Conservation (phyloP, 2,888 invertebrate species). For the Leptogaster cylindrica region DNA sequence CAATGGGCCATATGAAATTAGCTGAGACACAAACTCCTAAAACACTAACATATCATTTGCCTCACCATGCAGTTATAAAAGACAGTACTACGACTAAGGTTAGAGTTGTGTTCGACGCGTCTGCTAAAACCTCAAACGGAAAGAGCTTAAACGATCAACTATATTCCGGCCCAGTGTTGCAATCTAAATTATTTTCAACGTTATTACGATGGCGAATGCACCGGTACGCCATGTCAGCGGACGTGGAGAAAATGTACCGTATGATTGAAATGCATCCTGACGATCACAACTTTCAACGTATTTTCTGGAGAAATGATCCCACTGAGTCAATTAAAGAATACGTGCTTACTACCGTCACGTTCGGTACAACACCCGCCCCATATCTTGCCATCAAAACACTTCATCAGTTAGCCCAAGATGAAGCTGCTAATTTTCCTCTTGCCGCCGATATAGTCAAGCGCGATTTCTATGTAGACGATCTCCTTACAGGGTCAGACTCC, state of each 20-base stretch:
- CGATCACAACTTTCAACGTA: not conserved
- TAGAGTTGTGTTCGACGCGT: not conserved
- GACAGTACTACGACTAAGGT: not conserved
- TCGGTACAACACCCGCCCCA: not conserved
- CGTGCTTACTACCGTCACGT: not conserved
- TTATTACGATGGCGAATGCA: not conserved
- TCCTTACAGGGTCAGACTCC: not conserved
- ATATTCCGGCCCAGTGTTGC: not conserved
- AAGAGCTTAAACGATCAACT: not conserved
- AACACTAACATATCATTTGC: not conserved
- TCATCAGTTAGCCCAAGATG: not conserved
- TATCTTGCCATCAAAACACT: not conserved
- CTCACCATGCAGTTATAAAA: constrained; percentile 1
- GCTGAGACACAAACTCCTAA: too few species aligned
- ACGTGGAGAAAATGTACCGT: not conserved
- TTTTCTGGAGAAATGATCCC: too few species aligned
- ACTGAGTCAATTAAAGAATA: too few species aligned
- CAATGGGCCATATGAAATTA: not conserved
- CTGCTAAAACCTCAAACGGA: not conserved
- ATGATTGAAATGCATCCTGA: not conserved
- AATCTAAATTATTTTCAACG: not conserved
- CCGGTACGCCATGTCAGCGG: not conserved
- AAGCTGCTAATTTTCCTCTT: not conserved
- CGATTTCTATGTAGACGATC: not conserved
- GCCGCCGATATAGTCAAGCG: not conserved